These are phyloP conservation scores for Neotoxoptera formosana DNA, from an alignment of 1,140 invertebrate species.

Conservation along the genomic window DNA sequence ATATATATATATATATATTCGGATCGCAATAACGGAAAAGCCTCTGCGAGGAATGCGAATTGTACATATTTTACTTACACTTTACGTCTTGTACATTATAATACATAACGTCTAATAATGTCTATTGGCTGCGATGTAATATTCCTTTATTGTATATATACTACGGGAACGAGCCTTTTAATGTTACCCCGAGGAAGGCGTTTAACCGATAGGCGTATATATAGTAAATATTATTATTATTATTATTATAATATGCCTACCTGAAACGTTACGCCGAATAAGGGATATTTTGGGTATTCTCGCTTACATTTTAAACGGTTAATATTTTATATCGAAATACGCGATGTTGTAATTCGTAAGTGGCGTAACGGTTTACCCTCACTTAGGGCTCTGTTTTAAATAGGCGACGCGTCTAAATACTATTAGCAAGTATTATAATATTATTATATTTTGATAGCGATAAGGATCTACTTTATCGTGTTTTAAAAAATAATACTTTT, in stretches of 20 bases:
- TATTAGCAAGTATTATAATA: not conserved
- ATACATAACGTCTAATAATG: not conserved
- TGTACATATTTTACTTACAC: not conserved
- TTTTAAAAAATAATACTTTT: not conserved
- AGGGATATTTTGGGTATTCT: not conserved
- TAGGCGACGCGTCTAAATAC: not conserved
- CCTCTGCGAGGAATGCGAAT: not conserved
- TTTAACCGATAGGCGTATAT: too few species aligned
- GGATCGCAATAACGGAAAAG: not conserved
- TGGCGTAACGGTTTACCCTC: not conserved
- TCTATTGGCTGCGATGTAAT: not conserved
- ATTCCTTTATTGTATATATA: not conserved
- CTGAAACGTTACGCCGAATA: not conserved
- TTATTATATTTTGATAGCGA: too few species aligned
- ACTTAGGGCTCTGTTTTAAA: not conserved
- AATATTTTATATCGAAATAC: not conserved
- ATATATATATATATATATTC: too few species aligned
- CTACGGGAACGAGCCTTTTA: not conserved
- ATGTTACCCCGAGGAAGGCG: not conserved
- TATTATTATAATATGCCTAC: not conserved
- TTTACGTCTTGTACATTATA: constrained; percentile 5
- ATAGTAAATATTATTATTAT: too few species aligned
- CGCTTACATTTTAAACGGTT: not conserved
- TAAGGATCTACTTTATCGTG: not conserved
- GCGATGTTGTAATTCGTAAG: not conserved